These are phyloP conservation scores for Phalloptychus januarius DNA, from an alignment of 2,797 vertebrate species.

Conservation along the genomic window DNA sequence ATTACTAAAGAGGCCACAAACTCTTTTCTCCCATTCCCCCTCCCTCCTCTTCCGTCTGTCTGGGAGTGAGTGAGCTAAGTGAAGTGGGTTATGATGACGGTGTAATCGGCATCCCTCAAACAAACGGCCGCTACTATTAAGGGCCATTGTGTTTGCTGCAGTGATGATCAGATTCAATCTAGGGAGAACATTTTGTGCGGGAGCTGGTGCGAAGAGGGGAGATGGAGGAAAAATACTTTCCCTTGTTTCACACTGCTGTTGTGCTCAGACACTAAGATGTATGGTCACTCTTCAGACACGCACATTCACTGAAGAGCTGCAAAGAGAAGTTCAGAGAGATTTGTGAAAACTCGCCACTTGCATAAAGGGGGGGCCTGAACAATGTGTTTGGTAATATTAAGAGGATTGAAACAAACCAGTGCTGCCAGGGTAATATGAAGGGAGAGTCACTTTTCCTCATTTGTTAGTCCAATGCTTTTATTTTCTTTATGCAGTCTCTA, in stretches of 20 bases:
- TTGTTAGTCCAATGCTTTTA: slow-evolving; percentile 40
- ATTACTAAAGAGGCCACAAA: slow-evolving; percentile 60
- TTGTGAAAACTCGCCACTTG: slow-evolving; percentile 31
- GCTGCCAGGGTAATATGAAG: slow-evolving; percentile 34
- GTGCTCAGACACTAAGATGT: slow-evolving; percentile 61
- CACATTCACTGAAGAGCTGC: slow-evolving; percentile 54
- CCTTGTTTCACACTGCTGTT: slow-evolving; percentile 55
- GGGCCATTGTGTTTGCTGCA: slow-evolving; percentile 81
- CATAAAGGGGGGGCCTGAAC: slow-evolving; percentile 43
- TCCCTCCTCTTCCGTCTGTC: slow-evolving; percentile 60
- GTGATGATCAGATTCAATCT: slow-evolving; percentile 82
- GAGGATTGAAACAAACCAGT: slow-evolving; percentile 15
- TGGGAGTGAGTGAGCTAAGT: slow-evolving; percentile 79
- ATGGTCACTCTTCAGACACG: slow-evolving; percentile 65
- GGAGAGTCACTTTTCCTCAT: slow-evolving; percentile 41
- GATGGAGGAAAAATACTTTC: slow-evolving; percentile 63
- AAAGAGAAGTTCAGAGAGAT: slow-evolving; percentile 61
- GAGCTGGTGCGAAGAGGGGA: slow-evolving; percentile 52
- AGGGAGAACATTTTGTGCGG: slow-evolving; percentile 75
- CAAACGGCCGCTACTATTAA: slow-evolving; percentile 81
- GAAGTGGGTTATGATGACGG: slow-evolving; percentile 80
- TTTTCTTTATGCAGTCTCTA: slow-evolving; percentile 11
- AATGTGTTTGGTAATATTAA: slow-evolving; percentile 57
- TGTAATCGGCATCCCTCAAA: slow-evolving; percentile 83
- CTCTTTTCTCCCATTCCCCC: slow-evolving; percentile 36